A percentile compares a stretch with the other conserved stretches of the same genome.
These are phyloP conservation scores for Caenorhabditis sp. DNA, from an alignment of 2,888 invertebrate genomes.

Conservation along the genomic window DNA sequence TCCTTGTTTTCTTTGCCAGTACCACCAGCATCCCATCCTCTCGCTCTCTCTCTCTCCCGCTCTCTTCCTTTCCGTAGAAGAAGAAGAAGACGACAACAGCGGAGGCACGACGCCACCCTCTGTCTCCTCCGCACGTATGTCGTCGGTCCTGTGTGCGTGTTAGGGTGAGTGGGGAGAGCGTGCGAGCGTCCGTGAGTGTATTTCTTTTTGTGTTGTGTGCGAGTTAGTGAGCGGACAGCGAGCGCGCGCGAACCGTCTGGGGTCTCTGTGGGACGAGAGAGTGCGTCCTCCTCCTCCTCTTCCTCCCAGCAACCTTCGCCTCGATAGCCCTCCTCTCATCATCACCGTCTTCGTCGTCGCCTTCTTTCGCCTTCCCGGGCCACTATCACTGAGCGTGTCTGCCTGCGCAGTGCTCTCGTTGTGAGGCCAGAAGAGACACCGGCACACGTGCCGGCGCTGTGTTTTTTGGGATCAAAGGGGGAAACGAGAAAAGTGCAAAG, in stretches of 20 bases:
- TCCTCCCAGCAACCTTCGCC: slow-evolving; percentile 14
- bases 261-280: slow-evolving; percentile 18
- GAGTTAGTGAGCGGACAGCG: slow-evolving; percentile 28
- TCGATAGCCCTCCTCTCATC: slow-evolving; percentile 22
- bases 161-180: slow-evolving; percentile 15
- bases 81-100: slow-evolving; percentile 22
- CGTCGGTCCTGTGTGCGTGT: slow-evolving; percentile 17
- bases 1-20: slow-evolving; percentile 16
- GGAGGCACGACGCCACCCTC: slow-evolving; percentile 44
- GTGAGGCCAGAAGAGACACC: slow-evolving; percentile 1
- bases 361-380: slow-evolving; percentile 6
- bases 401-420: slow-evolving; percentile 8
- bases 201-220: slow-evolving; percentile 34
- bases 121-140: slow-evolving; percentile 33
- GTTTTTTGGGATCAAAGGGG: not conserved
- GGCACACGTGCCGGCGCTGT: slow-evolving; percentile 1
- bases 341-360: slow-evolving; percentile 18
- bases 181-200: slow-evolving; percentile 15
- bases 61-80: slow-evolving; percentile 10
- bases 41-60: not conserved
- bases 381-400: slow-evolving; percentile 8
- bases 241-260: slow-evolving; percentile 10
- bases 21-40: slow-evolving; percentile 18
- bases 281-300: slow-evolving; percentile 2
- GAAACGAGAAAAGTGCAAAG: not conserved